Percentiles rank a stretch among this genome's conserved stretches.
These are phyloP conservation scores for Notolepis coatsorum DNA, from an alignment of 2,797 vertebrate species.

Conservation along the genomic window DNA sequence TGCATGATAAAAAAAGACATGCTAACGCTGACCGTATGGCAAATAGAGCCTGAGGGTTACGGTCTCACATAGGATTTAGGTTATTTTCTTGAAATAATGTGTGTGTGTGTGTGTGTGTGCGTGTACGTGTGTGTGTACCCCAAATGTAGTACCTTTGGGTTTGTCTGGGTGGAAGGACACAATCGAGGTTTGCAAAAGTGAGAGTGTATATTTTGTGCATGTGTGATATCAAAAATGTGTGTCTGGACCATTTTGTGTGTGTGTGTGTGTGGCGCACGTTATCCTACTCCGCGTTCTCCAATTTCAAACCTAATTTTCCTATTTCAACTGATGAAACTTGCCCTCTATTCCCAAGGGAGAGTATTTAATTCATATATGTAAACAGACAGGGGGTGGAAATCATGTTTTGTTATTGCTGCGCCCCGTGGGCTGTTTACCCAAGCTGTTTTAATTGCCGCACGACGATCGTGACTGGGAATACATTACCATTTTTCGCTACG, in stretches of 20 bases:
- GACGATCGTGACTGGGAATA: background rate
- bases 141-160: too few species aligned
- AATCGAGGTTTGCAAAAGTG: too few species aligned
- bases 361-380: background rate
- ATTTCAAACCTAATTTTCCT: background rate
- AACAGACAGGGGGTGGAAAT: background rate
- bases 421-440: background rate
- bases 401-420: constrained; percentile 5
- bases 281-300: background rate
- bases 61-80: too few species aligned
- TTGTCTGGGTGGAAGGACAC: too few species aligned
- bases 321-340: background rate
- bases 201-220: background rate
- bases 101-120: background rate
- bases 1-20: too few species aligned
- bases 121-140: background rate
- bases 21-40: too few species aligned
- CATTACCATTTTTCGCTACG: background rate
- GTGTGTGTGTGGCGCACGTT: background rate
- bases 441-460: background rate
- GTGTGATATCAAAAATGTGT: constrained; percentile 1
- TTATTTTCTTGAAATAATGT: background rate
- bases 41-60: too few species aligned
- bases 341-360: background rate
- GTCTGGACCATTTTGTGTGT: background rate